Evolutionary conservation across 2,888 invertebrate genomes (phyloP).

Genomic region (Eulithis testata): DNA sequence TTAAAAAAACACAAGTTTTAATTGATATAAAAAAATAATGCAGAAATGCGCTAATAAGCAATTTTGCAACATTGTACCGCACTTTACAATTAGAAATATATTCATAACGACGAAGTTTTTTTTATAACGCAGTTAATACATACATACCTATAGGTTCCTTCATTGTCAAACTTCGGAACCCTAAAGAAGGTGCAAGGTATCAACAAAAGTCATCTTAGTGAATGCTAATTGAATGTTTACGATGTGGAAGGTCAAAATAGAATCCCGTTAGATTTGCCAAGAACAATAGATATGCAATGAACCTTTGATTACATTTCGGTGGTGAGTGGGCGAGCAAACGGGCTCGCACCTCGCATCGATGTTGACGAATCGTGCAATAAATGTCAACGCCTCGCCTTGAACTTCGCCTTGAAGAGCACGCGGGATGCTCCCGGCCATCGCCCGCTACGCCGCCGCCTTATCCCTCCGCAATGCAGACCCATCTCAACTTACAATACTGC

Average conservation of each 20-base stretch:
- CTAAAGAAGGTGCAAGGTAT: background rate
- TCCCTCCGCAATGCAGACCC: constrained; percentile 51
- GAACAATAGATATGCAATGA: constrained; percentile 42
- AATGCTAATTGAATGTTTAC: constrained; percentile 12
- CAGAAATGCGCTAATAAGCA: no score
- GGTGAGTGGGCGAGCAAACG: constrained; percentile 38
- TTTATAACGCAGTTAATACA: no score
- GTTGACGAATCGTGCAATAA: constrained; percentile 78
- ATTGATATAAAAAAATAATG: no score
- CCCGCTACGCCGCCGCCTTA: constrained; percentile 45
- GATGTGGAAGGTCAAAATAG: constrained; percentile 27
- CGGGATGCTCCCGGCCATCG: constrained; percentile 63
- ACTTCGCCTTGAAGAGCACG: constrained; percentile 70
- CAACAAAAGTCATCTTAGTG: background rate
- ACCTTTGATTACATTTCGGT: constrained; percentile 38
- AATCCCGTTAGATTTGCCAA: constrained; percentile 39
- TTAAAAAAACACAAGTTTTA: no score
- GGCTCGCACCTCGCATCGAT: constrained; percentile 48
- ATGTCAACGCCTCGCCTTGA: constrained; percentile 83
- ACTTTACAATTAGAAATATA: no score
- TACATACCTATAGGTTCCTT: no score
- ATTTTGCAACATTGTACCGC: no score
- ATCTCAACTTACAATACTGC: constrained; percentile 50
- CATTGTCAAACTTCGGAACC: background rate
- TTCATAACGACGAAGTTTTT: no score